A percentile compares a stretch with the other conserved stretches of the same genome.
Conservation (phyloP, 2,888 invertebrate species). For the Latrodectus hesperus region DNA sequence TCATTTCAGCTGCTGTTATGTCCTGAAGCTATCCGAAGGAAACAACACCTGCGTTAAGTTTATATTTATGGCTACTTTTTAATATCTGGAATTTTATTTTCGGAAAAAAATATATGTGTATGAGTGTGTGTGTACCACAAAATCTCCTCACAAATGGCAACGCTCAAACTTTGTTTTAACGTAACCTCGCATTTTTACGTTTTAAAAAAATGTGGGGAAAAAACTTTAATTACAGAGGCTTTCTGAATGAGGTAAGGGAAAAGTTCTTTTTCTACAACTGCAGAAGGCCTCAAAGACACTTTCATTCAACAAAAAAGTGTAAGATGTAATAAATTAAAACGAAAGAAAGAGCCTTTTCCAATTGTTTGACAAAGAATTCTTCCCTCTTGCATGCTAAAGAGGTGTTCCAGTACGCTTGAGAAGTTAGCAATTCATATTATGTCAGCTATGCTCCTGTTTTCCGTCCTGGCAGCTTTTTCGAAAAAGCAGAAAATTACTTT, state of each 20-base stretch:
- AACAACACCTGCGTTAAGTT: no score
- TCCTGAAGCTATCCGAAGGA: no score
- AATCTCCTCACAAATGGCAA: no score
- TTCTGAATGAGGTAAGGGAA: background rate
- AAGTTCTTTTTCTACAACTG: constrained; percentile 3
- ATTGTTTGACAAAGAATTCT: constrained; percentile 47
- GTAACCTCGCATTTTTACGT: no score
- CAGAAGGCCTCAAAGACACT: constrained; percentile 6
- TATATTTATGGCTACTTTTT: no score
- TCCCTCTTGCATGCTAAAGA: constrained; percentile 17
- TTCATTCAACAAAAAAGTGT: background rate
- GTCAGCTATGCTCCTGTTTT: constrained; percentile 21
- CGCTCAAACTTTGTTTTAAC: no score
- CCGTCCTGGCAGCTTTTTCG: constrained; percentile 1
- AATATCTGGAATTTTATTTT: no score
- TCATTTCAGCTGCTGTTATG: no score
- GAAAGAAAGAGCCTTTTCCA: constrained; percentile 20
- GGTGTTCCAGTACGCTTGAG: constrained; percentile 16
- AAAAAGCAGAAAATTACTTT: constrained; percentile 42
- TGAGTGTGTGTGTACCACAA: no score
- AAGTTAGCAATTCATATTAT: constrained; percentile 51
- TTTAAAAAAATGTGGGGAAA: background rate
- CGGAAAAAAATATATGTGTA: no score
- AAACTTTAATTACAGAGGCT: constrained; percentile 3
- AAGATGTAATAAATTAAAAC: constrained; percentile 23